Percentiles rank a stretch among this genome's conserved stretches.
Evolutionary conservation across 2,888 invertebrate genomes (phyloP).

Genomic region (Caenorhabditis sp.): DNA sequence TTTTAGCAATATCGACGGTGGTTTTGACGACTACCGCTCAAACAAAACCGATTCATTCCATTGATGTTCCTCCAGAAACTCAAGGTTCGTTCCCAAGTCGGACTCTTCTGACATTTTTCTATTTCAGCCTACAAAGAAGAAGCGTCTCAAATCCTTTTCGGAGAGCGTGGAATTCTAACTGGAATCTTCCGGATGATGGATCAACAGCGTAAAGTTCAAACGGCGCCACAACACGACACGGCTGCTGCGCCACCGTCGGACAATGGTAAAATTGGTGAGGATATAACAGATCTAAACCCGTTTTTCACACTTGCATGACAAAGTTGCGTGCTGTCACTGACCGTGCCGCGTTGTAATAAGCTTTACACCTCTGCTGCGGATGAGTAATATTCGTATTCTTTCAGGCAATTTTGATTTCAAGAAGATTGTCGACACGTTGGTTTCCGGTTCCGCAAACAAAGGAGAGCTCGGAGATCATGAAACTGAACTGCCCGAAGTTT

Average conservation of each 20-base stretch:
- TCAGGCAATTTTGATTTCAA: conserved; percentile 70
- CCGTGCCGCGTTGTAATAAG: conserved; percentile 41
- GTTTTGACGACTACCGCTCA: conserved; percentile 38
- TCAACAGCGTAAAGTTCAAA: conserved; percentile 70
- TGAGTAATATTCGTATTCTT: conserved; percentile 18
- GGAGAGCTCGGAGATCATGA: conserved; percentile 76
- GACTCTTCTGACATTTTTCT: neutral
- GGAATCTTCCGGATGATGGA: conserved; percentile 77
- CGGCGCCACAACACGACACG: conserved; percentile 47
- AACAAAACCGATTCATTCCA: conserved; percentile 47
- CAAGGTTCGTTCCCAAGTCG: conserved; percentile 24
- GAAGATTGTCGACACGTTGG: conserved; percentile 72
- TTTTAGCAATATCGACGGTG: conserved; percentile 26
- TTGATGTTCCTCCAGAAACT: conserved; percentile 44
- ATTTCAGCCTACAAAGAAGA: conserved; percentile 60
- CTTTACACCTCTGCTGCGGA: conserved; percentile 6
- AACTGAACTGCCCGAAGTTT: conserved; percentile 75
- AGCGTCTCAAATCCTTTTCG: conserved; percentile 72
- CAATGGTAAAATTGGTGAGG: conserved; percentile 57
- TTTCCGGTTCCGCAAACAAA: conserved; percentile 68
- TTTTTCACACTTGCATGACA: conserved; percentile 39
- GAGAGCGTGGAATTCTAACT: conserved; percentile 74
- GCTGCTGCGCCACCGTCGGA: conserved; percentile 47
- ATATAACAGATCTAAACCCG: conserved; percentile 37
- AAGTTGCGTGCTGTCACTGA: conserved; percentile 41